These are phyloP conservation scores for Lithobius niger DNA, from an alignment of 1,140 invertebrate species.

Conservation along the genomic window DNA sequence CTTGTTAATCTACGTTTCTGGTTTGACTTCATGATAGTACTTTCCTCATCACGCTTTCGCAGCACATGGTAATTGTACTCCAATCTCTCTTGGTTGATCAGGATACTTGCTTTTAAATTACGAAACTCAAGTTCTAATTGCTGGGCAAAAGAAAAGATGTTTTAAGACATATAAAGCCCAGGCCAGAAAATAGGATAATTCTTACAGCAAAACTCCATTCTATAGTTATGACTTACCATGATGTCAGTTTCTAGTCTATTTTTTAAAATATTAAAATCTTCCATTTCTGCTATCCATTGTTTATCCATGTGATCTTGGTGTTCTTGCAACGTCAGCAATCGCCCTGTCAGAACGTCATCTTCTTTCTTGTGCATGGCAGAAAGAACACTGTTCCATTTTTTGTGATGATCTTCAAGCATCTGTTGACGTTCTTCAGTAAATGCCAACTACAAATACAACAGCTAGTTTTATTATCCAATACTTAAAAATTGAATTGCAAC, in stretches of 20 bases:
- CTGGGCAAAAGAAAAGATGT: neutral
- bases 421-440: neutral
- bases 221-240: constrained; percentile 1
- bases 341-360: neutral
- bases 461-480: neutral
- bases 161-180: neutral
- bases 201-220: neutral
- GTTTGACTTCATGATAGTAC: constrained; percentile 61
- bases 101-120: constrained; percentile 46
- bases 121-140: neutral
- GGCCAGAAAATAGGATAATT: neutral
- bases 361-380: neutral
- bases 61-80: constrained; percentile 75
- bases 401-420: neutral
- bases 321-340: neutral
- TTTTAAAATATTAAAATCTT: constrained; percentile 5
- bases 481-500: too few species aligned
- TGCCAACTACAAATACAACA: neutral
- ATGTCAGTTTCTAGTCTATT: constrained; percentile 3
- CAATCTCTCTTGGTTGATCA: constrained; percentile 69
- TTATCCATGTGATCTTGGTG: neutral
- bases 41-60: constrained; percentile 72
- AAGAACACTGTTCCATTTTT: constrained; percentile 4
- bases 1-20: constrained; percentile 59
- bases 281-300: neutral